These are phyloP conservation scores for Gymnothorax javanicus DNA, from an alignment of 2,797 vertebrate genomes.

Conservation along the genomic window DNA sequence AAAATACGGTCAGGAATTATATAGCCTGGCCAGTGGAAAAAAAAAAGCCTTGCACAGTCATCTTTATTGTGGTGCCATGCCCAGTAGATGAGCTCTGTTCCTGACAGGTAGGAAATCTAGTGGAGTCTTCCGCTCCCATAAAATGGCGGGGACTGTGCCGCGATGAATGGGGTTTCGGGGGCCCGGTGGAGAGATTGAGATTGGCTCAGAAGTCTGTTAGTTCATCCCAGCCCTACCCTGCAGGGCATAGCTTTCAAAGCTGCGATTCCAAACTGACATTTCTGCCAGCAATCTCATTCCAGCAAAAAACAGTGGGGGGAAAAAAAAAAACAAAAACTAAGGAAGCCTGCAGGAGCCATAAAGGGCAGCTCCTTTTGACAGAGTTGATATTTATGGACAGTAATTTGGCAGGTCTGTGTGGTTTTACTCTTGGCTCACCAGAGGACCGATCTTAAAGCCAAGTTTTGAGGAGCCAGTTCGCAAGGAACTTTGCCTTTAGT, in stretches of 20 bases:
- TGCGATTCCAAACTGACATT: not conserved
- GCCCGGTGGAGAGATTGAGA: not conserved
- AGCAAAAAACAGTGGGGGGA: not conserved
- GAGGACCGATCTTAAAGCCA: not conserved
- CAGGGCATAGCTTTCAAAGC: constrained; percentile 3
- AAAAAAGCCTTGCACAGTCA: not conserved
- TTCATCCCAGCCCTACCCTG: not conserved
- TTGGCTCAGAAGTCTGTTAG: not conserved
- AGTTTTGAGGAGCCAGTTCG: not conserved
- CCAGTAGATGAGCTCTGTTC: not conserved
- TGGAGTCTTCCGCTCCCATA: not conserved
- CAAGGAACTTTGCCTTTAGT: not conserved
- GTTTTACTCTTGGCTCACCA: not conserved
- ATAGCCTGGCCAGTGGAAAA: not conserved
- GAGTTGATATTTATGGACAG: constrained; percentile 4
- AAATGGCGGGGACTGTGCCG: not conserved
- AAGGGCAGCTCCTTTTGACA: not conserved
- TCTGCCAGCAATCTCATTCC: not conserved
- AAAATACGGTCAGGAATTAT: not conserved
- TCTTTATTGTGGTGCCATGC: not conserved
- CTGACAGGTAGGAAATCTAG: not conserved
- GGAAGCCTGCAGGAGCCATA: constrained; percentile 1
- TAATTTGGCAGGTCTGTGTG: not conserved
- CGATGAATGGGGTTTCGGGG: not conserved
- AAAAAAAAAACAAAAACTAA: not conserved